Percentiles rank a stretch among this genome's conserved stretches.
Conservation (phyloP, 2,888 invertebrate genomes). For the Suillia variegata region DNA sequence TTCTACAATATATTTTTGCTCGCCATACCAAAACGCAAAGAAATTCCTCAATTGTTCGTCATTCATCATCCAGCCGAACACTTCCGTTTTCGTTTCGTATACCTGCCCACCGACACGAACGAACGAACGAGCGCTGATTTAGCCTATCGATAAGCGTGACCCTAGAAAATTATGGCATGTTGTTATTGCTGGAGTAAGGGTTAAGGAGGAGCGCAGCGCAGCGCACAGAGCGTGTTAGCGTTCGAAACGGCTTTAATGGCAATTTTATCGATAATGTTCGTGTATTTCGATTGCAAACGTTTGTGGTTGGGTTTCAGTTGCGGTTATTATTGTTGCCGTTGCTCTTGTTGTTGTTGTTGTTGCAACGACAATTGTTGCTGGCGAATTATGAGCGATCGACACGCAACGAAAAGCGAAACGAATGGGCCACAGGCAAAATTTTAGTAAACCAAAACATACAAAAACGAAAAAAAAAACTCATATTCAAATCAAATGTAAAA, state of each 20-base stretch:
- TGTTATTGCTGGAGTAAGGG: not conserved
- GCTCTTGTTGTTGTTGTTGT: not conserved
- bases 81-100: not conserved
- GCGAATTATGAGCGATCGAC: conserved; percentile 49
- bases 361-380: conserved; percentile 4
- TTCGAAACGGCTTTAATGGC: conserved; percentile 43
- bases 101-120: not conserved
- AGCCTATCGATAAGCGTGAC: not conserved
- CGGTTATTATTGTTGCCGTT: not conserved
- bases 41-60: not conserved
- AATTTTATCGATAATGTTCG: conserved; percentile 58
- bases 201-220: not conserved
- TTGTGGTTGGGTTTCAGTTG: conserved; percentile 2
- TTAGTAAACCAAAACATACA: not conserved
- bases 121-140: not conserved
- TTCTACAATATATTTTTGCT: too few species aligned
- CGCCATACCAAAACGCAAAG: not conserved
- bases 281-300: conserved; percentile 52
- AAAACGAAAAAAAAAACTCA: not conserved
- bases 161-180: not conserved
- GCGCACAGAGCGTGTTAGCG: not conserved
- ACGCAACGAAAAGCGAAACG: conserved; percentile 36
- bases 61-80: not conserved
- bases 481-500: not conserved
- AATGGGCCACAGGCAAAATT: not conserved